A percentile compares a stretch with the other conserved stretches of the same genome.
Evolutionary conservation across 2,113 vertebrate species (phyloP).

Genomic region (Mesitornis unicolor): DNA sequence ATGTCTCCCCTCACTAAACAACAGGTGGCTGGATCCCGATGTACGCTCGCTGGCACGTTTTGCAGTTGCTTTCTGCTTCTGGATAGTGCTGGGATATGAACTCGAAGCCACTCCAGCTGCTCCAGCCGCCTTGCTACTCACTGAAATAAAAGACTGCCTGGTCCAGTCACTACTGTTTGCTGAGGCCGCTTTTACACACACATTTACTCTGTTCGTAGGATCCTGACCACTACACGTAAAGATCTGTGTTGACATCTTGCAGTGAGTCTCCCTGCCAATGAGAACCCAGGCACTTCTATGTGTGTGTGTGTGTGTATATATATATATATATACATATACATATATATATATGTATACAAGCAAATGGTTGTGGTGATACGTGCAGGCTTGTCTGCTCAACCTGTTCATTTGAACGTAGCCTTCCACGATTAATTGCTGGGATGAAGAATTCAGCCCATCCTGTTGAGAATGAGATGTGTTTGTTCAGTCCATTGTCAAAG

Average conservation of each 20-base stretch:
- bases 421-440: neutral
- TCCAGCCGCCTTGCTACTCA: neutral
- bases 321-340: too few species aligned
- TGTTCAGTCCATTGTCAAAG: constrained; percentile 24
- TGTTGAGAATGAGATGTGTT: constrained; percentile 7
- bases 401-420: neutral
- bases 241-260: neutral
- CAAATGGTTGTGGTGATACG: neutral
- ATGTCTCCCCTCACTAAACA: neutral
- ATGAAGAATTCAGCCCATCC: neutral
- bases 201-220: neutral
- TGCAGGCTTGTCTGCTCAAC: neutral
- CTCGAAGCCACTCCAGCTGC: neutral
- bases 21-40: neutral
- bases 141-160: neutral
- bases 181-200: neutral
- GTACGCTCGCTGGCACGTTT: neutral
- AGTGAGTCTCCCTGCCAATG: neutral
- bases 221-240: neutral
- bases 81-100: neutral
- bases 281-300: neutral
- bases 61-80: neutral
- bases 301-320: neutral
- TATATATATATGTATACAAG: too few species aligned
- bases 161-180: neutral